These are phyloP conservation scores for Coptotermes formosanus DNA, from an alignment of 1,140 invertebrate genomes.

Conservation along the genomic window DNA sequence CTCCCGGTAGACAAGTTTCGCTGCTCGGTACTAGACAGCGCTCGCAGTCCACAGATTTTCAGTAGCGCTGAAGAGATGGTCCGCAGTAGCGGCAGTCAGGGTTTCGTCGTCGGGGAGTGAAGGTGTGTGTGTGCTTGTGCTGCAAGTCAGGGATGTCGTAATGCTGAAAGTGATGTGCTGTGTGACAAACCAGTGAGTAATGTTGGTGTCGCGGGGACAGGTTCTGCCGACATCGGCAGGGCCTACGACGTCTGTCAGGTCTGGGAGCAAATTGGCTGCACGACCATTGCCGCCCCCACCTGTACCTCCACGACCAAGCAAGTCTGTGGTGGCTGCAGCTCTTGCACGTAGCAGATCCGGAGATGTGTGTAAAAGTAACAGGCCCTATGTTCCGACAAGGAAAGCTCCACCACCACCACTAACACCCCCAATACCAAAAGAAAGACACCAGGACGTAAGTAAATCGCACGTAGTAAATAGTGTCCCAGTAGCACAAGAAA, in stretches of 20 bases:
- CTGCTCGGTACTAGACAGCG: neutral
- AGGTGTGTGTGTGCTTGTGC: neutral
- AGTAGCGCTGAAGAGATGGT: neutral
- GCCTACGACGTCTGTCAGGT: neutral
- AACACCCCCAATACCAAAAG: slow-evolving; percentile 49
- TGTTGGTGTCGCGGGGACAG: neutral
- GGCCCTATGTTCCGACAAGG: neutral
- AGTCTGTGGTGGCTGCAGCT: slow-evolving; percentile 66
- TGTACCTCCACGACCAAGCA: slow-evolving; percentile 68
- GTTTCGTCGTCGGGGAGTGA: neutral
- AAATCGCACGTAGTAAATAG: neutral
- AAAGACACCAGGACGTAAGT: neutral
- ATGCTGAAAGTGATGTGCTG: neutral
- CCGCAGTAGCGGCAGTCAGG: neutral
- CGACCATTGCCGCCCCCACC: slow-evolving; percentile 60
- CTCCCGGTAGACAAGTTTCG: neutral
- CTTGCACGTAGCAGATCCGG: slow-evolving; percentile 58
- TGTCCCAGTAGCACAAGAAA: neutral
- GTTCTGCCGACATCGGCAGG: neutral
- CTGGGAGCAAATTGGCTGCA: slow-evolving; percentile 31
- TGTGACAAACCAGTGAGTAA: neutral
- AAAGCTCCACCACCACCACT: neutral
- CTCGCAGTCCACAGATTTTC: neutral
- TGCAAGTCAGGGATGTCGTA: neutral
- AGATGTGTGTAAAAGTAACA: neutral